Percentiles rank a stretch among this genome's conserved stretches.
phyloP scores from a whole-genome alignment of 2,888 invertebrate species.

The Melipona beecheii region DNA sequence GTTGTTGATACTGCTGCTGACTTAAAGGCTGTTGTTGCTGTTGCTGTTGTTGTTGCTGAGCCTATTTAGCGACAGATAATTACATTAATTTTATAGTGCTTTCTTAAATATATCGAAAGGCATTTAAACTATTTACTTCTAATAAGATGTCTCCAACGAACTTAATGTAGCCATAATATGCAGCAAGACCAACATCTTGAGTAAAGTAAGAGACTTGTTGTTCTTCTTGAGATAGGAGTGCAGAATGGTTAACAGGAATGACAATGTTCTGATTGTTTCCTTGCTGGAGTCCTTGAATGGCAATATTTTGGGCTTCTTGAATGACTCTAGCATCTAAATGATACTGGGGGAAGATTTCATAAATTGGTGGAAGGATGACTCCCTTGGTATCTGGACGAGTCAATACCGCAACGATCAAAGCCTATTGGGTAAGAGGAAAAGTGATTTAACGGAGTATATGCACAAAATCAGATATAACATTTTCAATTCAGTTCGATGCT shows the following conservation, averaged over 20 bases:
- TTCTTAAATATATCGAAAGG: too few species aligned
- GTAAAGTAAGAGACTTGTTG: conserved; percentile 88
- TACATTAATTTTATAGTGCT: not conserved
- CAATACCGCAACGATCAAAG: conserved; percentile 87
- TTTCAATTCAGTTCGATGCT: not conserved
- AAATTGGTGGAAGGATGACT: conserved; percentile 88
- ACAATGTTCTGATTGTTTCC: conserved; percentile 84
- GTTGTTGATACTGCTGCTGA: conserved; percentile 48
- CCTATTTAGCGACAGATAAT: not conserved
- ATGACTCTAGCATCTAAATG: conserved; percentile 90
- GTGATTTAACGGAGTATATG: not conserved
- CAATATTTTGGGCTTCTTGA: conserved; percentile 86
- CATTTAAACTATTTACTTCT: conserved; percentile 26
- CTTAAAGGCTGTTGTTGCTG: conserved; percentile 44
- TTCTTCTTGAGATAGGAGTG: conserved; percentile 84
- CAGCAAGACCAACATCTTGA: conserved; percentile 89
- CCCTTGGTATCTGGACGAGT: conserved; percentile 88
- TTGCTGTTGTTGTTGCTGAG: conserved; percentile 8
- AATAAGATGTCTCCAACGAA: conserved; percentile 85
- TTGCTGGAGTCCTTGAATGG: conserved; percentile 44
- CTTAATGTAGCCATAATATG: conserved; percentile 87
- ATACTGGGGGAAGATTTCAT: conserved; percentile 90
- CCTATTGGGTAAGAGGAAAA: conserved; percentile 82
- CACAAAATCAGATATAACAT: not conserved
- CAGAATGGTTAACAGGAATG: conserved; percentile 88